A percentile compares a stretch with the other conserved stretches of the same genome.
Evolutionary conservation across 2,888 invertebrate species (phyloP).

Genomic region (Apotomis betuletana): DNA sequence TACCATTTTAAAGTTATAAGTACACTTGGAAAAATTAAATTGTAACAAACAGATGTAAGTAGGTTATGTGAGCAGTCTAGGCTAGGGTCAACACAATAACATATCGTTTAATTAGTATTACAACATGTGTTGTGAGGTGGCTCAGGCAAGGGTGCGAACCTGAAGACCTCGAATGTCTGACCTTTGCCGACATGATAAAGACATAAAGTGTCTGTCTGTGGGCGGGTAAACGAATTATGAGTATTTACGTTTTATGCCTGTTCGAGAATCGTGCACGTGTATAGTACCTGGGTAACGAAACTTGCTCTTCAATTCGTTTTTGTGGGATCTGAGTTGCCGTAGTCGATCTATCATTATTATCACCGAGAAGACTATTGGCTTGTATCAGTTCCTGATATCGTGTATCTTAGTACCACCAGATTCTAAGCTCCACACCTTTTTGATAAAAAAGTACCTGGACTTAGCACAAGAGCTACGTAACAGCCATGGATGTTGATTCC

Average conservation of each 20-base stretch:
- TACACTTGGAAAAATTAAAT: slow-evolving; percentile 2
- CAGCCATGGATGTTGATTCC: too few relatives aligned
- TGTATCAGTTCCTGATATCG: too few relatives aligned
- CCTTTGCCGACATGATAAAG: slow-evolving; percentile 25
- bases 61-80: slow-evolving; percentile 20
- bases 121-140: slow-evolving; percentile 9
- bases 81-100: slow-evolving; percentile 27
- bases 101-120: slow-evolving; percentile 6
- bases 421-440: too few relatives aligned
- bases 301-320: too few relatives aligned
- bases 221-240: slow-evolving; percentile 5
- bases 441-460: too few relatives aligned
- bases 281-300: too few relatives aligned
- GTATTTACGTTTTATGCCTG: background rate
- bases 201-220: slow-evolving; percentile 20
- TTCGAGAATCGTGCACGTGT: background rate
- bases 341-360: too few relatives aligned
- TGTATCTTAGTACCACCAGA: too few relatives aligned
- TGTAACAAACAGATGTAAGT: slow-evolving; percentile 13
- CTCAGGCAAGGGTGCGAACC: slow-evolving; percentile 34
- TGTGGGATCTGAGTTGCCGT: too few relatives aligned
- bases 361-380: too few relatives aligned
- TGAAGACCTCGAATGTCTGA: slow-evolving; percentile 30
- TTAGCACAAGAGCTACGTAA: too few relatives aligned
- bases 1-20: background rate